Evolutionary conservation across 2,113 vertebrate species (phyloP).

Genomic region (Nothocercus julius): DNA sequence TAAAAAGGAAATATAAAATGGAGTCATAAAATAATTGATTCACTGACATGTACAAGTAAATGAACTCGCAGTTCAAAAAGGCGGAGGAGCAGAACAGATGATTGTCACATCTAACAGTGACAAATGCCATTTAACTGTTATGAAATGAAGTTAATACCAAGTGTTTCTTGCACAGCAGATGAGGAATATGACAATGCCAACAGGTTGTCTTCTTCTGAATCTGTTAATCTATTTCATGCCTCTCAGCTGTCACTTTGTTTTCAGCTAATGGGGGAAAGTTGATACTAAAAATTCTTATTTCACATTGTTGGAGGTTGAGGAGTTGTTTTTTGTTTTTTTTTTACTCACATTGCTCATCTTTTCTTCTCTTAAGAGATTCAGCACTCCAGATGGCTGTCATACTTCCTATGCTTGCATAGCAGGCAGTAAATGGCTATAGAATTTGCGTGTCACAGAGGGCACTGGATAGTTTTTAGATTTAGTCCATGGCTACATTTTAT

Average conservation of each 20-base stretch:
- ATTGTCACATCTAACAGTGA: slow-evolving; percentile 68
- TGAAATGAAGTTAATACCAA: slow-evolving; percentile 48
- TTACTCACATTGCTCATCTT: not conserved
- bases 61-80: slow-evolving; percentile 63
- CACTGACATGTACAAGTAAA: slow-evolving; percentile 55
- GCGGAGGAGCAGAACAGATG: slow-evolving; percentile 56
- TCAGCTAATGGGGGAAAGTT: not conserved
- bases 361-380: not conserved
- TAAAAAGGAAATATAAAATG: slow-evolving; percentile 68
- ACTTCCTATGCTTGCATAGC: not conserved
- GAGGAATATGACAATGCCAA: slow-evolving; percentile 17
- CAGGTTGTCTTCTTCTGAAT: not conserved
- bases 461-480: not conserved
- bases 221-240: not conserved
- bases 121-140: slow-evolving; percentile 47
- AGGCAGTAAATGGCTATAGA: slow-evolving; percentile 7
- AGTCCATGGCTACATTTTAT: not conserved
- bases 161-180: slow-evolving; percentile 40
- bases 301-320: not conserved
- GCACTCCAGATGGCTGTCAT: slow-evolving; percentile 20
- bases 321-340: not conserved
- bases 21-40: slow-evolving; percentile 74
- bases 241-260: not conserved
- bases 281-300: not conserved
- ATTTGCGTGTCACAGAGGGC: not conserved